phyloP scores from a whole-genome alignment of 2,888 invertebrate genomes.

The Folsomia candida region DNA sequence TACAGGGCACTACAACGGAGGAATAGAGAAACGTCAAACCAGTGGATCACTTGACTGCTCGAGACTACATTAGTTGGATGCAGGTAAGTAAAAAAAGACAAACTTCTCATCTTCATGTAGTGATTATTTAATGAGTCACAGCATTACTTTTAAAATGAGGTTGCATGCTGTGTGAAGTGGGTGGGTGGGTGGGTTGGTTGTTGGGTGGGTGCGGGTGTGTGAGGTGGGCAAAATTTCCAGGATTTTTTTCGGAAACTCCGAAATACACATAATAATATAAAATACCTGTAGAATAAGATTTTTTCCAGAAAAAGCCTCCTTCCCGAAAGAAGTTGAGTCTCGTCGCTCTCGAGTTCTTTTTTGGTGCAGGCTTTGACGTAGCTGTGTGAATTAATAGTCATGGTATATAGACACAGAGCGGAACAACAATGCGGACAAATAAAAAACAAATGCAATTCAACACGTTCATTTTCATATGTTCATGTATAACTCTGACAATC shows the following conservation, averaged over 20 bases:
- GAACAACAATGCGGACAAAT: conserved; percentile 19
- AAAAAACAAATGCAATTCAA: background rate
- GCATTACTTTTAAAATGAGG: background rate
- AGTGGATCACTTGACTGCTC: too few species aligned
- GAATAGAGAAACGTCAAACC: too few species aligned
- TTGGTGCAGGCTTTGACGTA: conserved; percentile 90
- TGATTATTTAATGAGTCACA: background rate
- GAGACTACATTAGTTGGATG: background rate
- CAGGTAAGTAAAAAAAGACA: background rate
- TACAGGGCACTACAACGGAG: too few species aligned
- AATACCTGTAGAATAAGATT: conserved; percentile 98
- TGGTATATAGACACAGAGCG: conserved; percentile 57
- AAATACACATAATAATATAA: too few species aligned
- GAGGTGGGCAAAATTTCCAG: background rate
- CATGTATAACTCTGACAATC: too few species aligned
- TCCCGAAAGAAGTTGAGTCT: conserved; percentile 84
- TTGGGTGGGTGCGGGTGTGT: background rate
- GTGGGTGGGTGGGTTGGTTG: background rate
- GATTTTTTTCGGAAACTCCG: background rate
- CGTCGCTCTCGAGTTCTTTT: conserved; percentile 96
- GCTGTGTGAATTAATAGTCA: conserved; percentile 50
- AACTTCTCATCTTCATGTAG: background rate
- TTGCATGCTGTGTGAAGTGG: background rate
- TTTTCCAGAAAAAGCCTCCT: conserved; percentile 91
- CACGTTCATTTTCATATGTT: background rate